Base-by-base conservation (phyloP, 2,888 invertebrate species). In the Ferrisia virgata region DNA sequence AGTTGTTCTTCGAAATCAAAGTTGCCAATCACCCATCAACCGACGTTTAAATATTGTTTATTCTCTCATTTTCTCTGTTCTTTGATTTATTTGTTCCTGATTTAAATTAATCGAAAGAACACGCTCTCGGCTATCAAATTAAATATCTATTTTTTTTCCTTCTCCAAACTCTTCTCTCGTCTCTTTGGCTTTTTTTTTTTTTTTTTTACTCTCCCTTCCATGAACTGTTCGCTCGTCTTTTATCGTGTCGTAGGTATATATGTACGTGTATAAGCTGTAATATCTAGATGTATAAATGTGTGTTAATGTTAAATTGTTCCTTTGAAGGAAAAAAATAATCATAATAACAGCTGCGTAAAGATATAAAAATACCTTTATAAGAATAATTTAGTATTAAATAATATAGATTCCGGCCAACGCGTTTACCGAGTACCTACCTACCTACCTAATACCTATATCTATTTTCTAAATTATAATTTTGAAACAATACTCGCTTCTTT, bases 11-110 rank as follows among this genome's bases (percentile, higher is more conserved):
- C 83, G 83, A 83, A 83, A 83, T 83, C 83, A 83, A 83, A 83
- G 83, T 83, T 83, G 83, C 83, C 83, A 83, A 83, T 83, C 83
- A 83, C 40, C 81, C 81, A 81, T 83, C 83, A 40, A 83, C 83
- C 83, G 76, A 83, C 83, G 83, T 83, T 83, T 83, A 83, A 83
- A 83, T 83, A 83, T 83, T 83, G 82, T 82, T 82, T 83, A 76
- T 83, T 72, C 76, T 83, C 83, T 83, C 83, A 43, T 83, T 83
- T 83, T 83, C 83, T 81, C 72, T 76, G 40, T 76, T 83, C 76
- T 82, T 82, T 82, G 83, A 83, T 83, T 83, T 83, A 83, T 83
- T 83, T 83, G 83, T 83, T 83, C 83, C 83, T 47, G 83, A 83
- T 83, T 83, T 83, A 83, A 76, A 83, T 83, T 83, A 83, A 83